Evolutionary conservation across 2,888 invertebrate genomes (phyloP), one percentile per base, ranked within the genome.

Genomic region (Osedax fenrisi): DNA sequence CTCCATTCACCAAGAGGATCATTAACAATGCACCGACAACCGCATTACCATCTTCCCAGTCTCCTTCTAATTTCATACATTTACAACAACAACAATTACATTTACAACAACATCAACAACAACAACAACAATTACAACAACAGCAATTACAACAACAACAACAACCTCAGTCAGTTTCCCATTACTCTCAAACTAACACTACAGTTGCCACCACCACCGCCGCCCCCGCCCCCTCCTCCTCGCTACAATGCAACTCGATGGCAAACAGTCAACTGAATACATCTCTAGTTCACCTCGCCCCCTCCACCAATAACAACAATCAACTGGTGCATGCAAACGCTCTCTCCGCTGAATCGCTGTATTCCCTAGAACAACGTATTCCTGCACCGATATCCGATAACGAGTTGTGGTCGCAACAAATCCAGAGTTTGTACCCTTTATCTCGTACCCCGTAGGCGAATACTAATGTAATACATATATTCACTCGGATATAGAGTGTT

Each of bases 21-120:
- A n/a, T n/a, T n/a, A n/a, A n/a, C n/a, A n/a, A n/a, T n/a, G n/a
- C n/a, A n/a, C n/a, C n/a, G n/a, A n/a, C n/a, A n/a, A n/a, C n/a
- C n/a, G n/a, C n/a, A n/a, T n/a, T n/a, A n/a, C n/a, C 41, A 10
- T 17, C 17, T 41, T 41, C 17, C 10, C 41, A 41, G 17, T 41
- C 41, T 10, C 5, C 10, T 10, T 41, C 5, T 17, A 17, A 17
- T 41, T 17, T 10, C 10, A 10, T 41, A 70, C 78, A 78, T 74
- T 76, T 76, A 26, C 75, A 73, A 23, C 75, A 77, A 21, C 76
- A 76, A 41, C 76, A 78, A 26, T 74, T 76, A 10, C 74, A 77
- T 26, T 75, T 75, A 25, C 62, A 26, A n/a, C 70, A 72, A 74
- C 73, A 24, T 13, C 73, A 73, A 23, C 72, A 21, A 59, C 72